Conservation (phyloP, 1,140 invertebrate species). For the Saccostrea echinata region DNA sequence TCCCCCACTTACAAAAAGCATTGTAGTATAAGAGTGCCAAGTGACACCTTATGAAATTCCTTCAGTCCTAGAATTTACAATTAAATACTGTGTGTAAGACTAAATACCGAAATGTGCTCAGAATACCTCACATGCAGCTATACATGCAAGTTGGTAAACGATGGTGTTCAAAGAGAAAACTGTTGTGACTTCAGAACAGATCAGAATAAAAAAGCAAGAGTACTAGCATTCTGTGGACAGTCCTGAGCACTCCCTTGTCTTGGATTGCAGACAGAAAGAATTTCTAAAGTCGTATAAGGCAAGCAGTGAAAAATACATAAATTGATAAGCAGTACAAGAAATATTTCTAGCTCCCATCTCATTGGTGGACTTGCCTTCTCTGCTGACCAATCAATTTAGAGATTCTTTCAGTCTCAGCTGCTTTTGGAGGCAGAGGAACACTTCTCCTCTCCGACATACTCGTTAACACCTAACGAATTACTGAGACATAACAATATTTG, state of each 20-base stretch:
- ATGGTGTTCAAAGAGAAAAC: not conserved
- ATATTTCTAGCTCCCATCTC: not conserved
- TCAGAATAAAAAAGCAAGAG: not conserved
- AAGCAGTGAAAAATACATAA: constrained; percentile 14
- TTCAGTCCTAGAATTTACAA: not conserved
- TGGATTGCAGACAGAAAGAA: not conserved
- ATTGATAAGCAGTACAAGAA: not conserved
- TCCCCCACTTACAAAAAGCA: no score
- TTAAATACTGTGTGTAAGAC: not conserved
- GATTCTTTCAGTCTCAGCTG: not conserved
- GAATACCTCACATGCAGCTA: not conserved
- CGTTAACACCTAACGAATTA: not conserved
- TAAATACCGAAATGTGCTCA: not conserved
- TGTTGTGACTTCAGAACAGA: not conserved
- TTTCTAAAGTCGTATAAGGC: not conserved
- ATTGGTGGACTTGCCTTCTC: constrained; percentile 29
- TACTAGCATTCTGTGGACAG: not conserved
- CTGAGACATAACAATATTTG: constrained; percentile 7
- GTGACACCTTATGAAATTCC: no score
- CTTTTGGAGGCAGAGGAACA: not conserved
- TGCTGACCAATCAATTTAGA: constrained; percentile 29
- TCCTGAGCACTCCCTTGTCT: not conserved
- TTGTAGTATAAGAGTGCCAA: no score
- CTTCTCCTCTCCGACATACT: constrained; percentile 10
- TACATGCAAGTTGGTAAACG: not conserved